Base-by-base conservation (phyloP, 1,140 invertebrate species). In the Ips nitidus region DNA sequence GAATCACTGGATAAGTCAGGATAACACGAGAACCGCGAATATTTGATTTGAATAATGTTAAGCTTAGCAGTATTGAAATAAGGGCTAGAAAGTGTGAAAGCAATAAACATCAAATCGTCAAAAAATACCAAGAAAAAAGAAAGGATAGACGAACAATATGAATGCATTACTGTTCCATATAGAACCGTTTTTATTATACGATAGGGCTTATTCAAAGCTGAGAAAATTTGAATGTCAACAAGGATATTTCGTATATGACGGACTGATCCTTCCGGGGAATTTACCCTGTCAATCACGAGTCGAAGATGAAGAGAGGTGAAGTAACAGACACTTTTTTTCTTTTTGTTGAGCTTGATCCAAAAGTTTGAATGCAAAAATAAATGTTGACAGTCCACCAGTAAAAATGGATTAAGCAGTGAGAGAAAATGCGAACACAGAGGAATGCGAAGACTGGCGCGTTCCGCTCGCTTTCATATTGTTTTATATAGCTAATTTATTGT, bases 401-500 rank as follows among this genome's bases (percentile, higher is more conserved):
- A 38, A 64, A 37, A 52, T 3, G 52, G 56, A 68, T 58, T 52
- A 38, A 45, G 38, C 41, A 69, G 59, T 56, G 52, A 69, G 63
- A 66, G 61, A 71, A 4, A 47, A 53, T 39, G 50, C 61, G 42
- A 56, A 64, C 60, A 56, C 63, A 64, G 74, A 75, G 77, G 76
- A 78, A 78, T 78, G 75, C 61, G 73, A 78, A 78, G 76, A 76
- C 76, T 76, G 72, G 64, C 75, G 71, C 71, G 73, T 77, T 77
- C 76, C 73, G 57, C 74, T 60, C 74, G 74, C 74, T 76, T 74
- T 77, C 76, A 75, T 77, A 77, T 78, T 78, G 75, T 78, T 78
- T 78, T 78, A 78, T 78, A 78, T 78, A 74, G 75, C 74, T 78
- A 77, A 78, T 78, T 78, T 78, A 78, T 78, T 74, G 77, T 77